Conservation (phyloP, 2,797 vertebrate species). For the Apogon hyalosoma region DNA sequence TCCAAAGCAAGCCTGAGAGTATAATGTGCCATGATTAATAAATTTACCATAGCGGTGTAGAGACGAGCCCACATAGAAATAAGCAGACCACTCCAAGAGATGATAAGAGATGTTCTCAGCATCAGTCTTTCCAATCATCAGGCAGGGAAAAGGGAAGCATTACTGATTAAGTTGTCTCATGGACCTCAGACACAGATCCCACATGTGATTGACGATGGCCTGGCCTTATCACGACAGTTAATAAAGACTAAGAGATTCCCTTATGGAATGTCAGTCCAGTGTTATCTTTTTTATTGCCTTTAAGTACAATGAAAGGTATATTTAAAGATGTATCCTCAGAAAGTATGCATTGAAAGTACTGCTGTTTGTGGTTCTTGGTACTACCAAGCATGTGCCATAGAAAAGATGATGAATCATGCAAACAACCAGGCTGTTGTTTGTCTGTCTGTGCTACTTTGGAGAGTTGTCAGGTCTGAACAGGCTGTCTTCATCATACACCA, state of each 20-base stretch:
- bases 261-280: neutral
- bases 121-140: neutral
- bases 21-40: slow-evolving; percentile 67
- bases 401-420: slow-evolving; percentile 39
- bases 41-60: slow-evolving; percentile 44
- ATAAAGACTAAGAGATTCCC: neutral
- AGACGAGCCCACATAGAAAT: slow-evolving; percentile 44
- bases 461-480: slow-evolving; percentile 32
- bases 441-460: slow-evolving; percentile 39
- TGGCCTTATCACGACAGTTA: neutral
- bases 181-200: slow-evolving; percentile 16
- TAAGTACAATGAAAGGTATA: neutral
- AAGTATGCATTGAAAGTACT: slow-evolving; percentile 9
- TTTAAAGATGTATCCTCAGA: neutral
- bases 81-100: slow-evolving; percentile 1
- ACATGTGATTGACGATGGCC: slow-evolving; percentile 3
- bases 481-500: slow-evolving; percentile 45
- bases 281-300: neutral
- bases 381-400: slow-evolving; percentile 26
- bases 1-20: slow-evolving; percentile 32
- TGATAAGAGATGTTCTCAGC: slow-evolving; percentile 17
- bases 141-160: neutral
- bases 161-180: slow-evolving; percentile 17
- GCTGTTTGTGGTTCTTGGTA: slow-evolving; percentile 8
- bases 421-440: slow-evolving; percentile 36